Percentiles rank a stretch among this genome's conserved stretches.
phyloP scores from a whole-genome alignment of 2,888 invertebrate genomes.

The Podotricha telesiphe region DNA sequence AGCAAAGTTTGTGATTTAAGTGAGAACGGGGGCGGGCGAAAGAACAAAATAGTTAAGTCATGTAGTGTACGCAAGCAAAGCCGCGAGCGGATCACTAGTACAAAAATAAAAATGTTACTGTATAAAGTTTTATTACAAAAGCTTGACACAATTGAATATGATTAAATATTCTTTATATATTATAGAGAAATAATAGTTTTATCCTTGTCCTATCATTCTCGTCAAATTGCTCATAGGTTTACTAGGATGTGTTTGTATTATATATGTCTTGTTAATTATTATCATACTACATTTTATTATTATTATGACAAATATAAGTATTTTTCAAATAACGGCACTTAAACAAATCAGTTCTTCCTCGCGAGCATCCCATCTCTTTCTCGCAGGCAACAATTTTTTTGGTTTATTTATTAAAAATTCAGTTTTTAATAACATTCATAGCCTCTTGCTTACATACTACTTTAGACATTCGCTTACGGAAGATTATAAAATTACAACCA shows the following conservation, averaged over 20 bases:
- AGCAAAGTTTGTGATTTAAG: too few relatives aligned
- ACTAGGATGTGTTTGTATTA: background rate
- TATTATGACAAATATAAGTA: conserved; percentile 32
- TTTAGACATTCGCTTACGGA: conserved; percentile 37
- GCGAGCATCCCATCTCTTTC: conserved; percentile 20
- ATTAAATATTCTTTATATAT: too few relatives aligned
- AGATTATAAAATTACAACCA: conserved; percentile 40
- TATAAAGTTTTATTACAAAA: too few relatives aligned
- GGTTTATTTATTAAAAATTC: conserved; percentile 46
- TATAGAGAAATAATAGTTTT: too few relatives aligned
- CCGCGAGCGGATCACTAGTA: too few relatives aligned
- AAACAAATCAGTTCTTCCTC: conserved; percentile 40
- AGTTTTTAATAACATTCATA: conserved; percentile 52
- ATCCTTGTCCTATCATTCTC: conserved; percentile 26
- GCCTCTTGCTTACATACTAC: conserved; percentile 57
- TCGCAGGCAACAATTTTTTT: conserved; percentile 45
- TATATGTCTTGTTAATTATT: conserved; percentile 18
- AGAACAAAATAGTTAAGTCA: too few relatives aligned
- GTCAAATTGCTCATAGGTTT: conserved; percentile 8
- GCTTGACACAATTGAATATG: too few relatives aligned
- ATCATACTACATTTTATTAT: conserved; percentile 19
- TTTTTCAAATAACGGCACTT: conserved; percentile 33
- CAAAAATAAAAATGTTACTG: background rate
- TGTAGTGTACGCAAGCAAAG: too few relatives aligned
- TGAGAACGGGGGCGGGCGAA: too few relatives aligned